Conservation (phyloP, 2,113 vertebrate genomes). For the Scomber colias region DNA sequence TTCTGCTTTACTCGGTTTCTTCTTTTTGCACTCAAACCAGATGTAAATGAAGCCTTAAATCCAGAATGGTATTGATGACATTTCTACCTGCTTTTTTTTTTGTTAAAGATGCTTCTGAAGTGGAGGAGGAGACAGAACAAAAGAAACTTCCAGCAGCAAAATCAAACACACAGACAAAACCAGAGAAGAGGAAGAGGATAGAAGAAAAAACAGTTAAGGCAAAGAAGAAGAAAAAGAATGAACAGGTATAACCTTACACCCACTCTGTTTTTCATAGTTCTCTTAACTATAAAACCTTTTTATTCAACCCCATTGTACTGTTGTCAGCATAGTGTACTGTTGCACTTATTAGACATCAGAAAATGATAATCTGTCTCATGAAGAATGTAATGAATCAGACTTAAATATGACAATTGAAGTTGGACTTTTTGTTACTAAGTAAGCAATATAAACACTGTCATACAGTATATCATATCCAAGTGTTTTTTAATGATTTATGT, state of each 20-base stretch:
- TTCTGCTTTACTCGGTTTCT: neutral
- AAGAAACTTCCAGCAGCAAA: conserved; percentile 44
- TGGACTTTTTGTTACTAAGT: no score
- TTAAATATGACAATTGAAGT: neutral
- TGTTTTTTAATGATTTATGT: neutral
- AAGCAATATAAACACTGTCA: no score
- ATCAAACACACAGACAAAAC: conserved; percentile 28
- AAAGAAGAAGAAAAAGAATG: conserved; percentile 77
- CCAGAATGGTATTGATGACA: neutral
- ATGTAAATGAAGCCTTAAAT: neutral
- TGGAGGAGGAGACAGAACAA: conserved; percentile 51
- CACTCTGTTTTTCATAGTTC: neutral
- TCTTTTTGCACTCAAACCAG: neutral
- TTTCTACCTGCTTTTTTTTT: neutral
- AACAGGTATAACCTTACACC: conserved; percentile 44
- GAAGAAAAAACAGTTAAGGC: conserved; percentile 55
- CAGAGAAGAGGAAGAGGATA: conserved; percentile 74
- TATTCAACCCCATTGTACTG: neutral
- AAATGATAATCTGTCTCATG: neutral
- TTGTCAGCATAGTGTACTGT: neutral
- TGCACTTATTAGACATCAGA: neutral
- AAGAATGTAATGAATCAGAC: neutral
- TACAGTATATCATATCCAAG: neutral
- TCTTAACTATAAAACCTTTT: neutral
- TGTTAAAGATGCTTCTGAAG: conserved; percentile 67